phyloP scores from a whole-genome alignment of 2,888 invertebrate species.

The Brenthis daphne region DNA sequence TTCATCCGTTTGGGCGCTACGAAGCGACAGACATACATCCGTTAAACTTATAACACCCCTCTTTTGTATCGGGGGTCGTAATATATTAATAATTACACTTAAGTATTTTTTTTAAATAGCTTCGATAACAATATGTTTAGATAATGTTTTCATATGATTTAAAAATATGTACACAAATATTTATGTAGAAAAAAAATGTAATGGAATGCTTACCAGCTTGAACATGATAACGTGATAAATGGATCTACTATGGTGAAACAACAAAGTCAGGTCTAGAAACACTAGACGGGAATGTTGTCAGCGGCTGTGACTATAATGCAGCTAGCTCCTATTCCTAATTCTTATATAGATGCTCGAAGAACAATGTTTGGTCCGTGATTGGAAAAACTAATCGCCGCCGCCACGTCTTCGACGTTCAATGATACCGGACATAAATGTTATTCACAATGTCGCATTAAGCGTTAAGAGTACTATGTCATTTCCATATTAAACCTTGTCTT shows the following conservation, averaged over 20 bases:
- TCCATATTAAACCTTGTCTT: slow-evolving; percentile 71
- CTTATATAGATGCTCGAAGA: slow-evolving; percentile 59
- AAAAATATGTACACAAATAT: too few relatives aligned
- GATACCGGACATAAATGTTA: slow-evolving; percentile 54
- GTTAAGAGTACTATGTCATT: slow-evolving; percentile 64
- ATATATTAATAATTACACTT: too few relatives aligned
- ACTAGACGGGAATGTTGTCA: slow-evolving; percentile 66
- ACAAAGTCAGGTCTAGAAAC: slow-evolving; percentile 59
- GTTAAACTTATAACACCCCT: too few relatives aligned
- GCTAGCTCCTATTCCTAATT: slow-evolving; percentile 40
- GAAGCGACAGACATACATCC: too few relatives aligned
- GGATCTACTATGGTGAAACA: slow-evolving; percentile 41
- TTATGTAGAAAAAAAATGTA: too few relatives aligned
- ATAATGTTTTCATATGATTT: too few relatives aligned
- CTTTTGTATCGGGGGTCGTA: too few relatives aligned
- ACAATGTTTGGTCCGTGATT: slow-evolving; percentile 65
- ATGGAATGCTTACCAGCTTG: slow-evolving; percentile 62
- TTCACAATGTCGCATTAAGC: slow-evolving; percentile 76
- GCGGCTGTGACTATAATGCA: slow-evolving; percentile 47
- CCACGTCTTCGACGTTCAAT: slow-evolving; percentile 58
- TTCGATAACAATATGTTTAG: too few relatives aligned
- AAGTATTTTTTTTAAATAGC: too few relatives aligned
- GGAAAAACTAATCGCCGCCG: slow-evolving; percentile 66
- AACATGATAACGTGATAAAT: slow-evolving; percentile 53
- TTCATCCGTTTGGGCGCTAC: too few relatives aligned